A percentile compares a stretch with the other conserved stretches of the same genome.
Conservation (phyloP, 2,888 invertebrate genomes). For the Drosophila monieri region DNA sequence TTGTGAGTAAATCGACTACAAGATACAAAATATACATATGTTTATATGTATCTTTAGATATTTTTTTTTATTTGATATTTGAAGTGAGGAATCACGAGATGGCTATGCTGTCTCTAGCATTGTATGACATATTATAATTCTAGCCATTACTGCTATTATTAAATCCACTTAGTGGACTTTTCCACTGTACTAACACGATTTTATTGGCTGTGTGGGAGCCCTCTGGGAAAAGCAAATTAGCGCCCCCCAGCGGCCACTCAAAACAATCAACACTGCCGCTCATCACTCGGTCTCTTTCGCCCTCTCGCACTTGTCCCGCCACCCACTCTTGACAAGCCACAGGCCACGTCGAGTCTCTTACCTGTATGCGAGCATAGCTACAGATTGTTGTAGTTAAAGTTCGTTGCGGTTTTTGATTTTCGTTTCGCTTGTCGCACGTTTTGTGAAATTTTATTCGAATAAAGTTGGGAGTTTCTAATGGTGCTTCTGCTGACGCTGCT, state of each 20-base stretch:
- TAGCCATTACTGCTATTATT: background rate
- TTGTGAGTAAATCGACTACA: background rate
- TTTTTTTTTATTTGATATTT: too few species aligned
- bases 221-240: constrained; percentile 65
- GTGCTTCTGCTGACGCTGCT: constrained; percentile 12
- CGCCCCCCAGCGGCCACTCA: constrained; percentile 67
- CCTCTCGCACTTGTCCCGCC: constrained; percentile 11
- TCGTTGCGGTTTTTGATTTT: constrained; percentile 50
- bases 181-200: constrained; percentile 44
- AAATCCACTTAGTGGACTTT: constrained; percentile 37
- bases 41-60: too few species aligned
- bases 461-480: constrained; percentile 29
- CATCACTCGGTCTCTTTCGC: constrained; percentile 4
- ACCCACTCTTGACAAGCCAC: background rate
- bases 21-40: constrained; percentile 2
- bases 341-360: constrained; percentile 4
- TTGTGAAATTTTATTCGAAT: constrained; percentile 57
- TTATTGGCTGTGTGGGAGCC: constrained; percentile 53
- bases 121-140: too few species aligned
- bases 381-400: constrained; percentile 36
- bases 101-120: too few species aligned
- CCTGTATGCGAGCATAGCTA: constrained; percentile 14
- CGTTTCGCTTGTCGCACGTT: constrained; percentile 59
- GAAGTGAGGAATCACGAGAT: too few species aligned
- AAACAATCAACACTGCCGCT: constrained; percentile 64